Evolutionary conservation across 2,888 invertebrate species (phyloP).

Genomic region (Drosophila pullipes): DNA sequence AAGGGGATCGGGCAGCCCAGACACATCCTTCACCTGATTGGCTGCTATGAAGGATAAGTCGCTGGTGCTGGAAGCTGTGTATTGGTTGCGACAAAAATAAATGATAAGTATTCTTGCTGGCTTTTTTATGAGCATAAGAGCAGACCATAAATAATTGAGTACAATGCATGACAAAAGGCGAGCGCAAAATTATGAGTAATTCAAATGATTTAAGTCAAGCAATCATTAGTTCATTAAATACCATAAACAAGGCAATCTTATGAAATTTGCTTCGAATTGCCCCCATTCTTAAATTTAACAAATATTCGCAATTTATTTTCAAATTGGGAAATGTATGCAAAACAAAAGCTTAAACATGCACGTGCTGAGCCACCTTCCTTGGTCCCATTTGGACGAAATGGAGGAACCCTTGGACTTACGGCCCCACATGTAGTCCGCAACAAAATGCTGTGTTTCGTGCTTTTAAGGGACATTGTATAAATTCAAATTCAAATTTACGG

Average conservation of each 20-base stretch:
- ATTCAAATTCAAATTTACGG: constrained; percentile 77
- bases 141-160: background rate
- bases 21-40: constrained; percentile 86
- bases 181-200: constrained; percentile 3
- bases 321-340: constrained; percentile 56
- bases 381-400: background rate
- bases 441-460: constrained; percentile 9
- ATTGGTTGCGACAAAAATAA: constrained; percentile 12
- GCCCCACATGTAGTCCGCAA: constrained; percentile 29
- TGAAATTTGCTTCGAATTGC: background rate
- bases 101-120: background rate
- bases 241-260: constrained; percentile 30
- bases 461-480: constrained; percentile 55
- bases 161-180: constrained; percentile 16
- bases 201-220: constrained; percentile 10
- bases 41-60: constrained; percentile 90
- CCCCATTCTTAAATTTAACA: constrained; percentile 19
- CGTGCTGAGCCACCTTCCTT: constrained; percentile 45
- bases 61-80: constrained; percentile 92
- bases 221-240: constrained; percentile 22
- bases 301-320: constrained; percentile 33
- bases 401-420: constrained; percentile 8
- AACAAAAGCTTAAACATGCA: constrained; percentile 50
- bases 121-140: background rate
- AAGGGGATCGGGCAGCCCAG: constrained; percentile 87